A percentile compares a stretch with the other conserved stretches of the same genome.
Evolutionary conservation across 2,797 vertebrate species (phyloP).

Genomic region (Australoheros facetus): DNA sequence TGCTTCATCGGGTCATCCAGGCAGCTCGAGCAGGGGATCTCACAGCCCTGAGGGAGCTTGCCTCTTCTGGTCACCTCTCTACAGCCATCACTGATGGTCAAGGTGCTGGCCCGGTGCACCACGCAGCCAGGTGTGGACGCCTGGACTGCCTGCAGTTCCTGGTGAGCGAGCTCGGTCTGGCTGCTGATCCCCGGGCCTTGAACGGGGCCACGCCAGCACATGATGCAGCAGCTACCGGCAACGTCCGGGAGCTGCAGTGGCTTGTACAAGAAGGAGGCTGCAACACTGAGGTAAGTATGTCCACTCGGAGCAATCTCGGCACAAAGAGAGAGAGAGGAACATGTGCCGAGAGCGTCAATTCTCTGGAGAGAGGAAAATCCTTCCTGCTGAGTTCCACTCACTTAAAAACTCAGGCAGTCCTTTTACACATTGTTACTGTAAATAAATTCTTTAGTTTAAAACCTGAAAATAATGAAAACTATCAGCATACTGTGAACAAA

Average conservation of each 20-base stretch:
- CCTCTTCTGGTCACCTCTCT: constrained; percentile 71
- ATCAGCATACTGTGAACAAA: no score
- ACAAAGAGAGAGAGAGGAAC: not conserved
- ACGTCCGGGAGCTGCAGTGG: constrained; percentile 83
- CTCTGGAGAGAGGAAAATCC: constrained; percentile 22
- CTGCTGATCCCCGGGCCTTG: constrained; percentile 74
- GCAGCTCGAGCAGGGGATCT: constrained; percentile 82
- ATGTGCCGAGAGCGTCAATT: constrained; percentile 10
- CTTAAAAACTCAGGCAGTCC: not conserved
- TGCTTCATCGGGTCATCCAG: constrained; percentile 80
- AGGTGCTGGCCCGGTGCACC: constrained; percentile 85
- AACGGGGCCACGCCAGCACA: constrained; percentile 86
- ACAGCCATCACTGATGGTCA: constrained; percentile 73
- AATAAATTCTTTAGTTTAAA: no score
- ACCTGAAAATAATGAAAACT: no score
- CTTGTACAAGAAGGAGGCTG: constrained; percentile 81
- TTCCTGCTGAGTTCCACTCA: not conserved
- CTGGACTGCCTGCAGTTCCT: constrained; percentile 84
- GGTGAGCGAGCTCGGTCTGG: constrained; percentile 75
- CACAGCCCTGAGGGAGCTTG: constrained; percentile 69
- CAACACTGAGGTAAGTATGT: constrained; percentile 75
- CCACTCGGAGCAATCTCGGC: not conserved
- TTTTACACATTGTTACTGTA: not conserved
- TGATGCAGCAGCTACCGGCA: constrained; percentile 85
- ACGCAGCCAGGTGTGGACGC: constrained; percentile 82